These are phyloP conservation scores for Xestoiulus laeticollis DNA, from an alignment of 2,888 invertebrate genomes.

Conservation along the genomic window DNA sequence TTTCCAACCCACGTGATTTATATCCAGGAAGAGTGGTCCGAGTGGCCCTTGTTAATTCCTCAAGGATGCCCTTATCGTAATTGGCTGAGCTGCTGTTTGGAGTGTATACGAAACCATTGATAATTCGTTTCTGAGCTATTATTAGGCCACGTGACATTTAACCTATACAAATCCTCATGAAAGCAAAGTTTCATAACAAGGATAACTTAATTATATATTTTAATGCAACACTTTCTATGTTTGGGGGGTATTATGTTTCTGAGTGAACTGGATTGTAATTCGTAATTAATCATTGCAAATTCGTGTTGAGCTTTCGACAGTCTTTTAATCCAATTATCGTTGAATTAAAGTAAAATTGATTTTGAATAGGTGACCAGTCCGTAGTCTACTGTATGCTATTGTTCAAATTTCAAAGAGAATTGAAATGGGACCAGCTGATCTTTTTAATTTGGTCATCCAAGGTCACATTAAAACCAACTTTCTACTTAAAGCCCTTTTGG, in stretches of 20 bases:
- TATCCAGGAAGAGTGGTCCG: not conserved
- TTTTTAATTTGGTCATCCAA: not conserved
- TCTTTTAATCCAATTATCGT: not conserved
- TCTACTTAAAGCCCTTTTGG: not conserved
- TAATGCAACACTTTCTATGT: not conserved
- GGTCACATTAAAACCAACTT: not conserved
- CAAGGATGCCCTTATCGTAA: not conserved
- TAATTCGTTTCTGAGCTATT: not conserved
- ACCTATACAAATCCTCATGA: not conserved
- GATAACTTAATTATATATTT: not conserved
- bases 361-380: not conserved
- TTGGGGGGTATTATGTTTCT: not conserved
- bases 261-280: not conserved
- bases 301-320: not conserved
- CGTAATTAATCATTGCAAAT: not conserved
- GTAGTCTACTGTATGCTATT: not conserved
- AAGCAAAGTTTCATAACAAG: not conserved
- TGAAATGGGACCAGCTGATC: not conserved
- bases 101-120: not conserved
- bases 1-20: not conserved
- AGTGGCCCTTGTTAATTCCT: slow-evolving; percentile 10
- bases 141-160: not conserved
- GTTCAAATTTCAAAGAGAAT: not conserved
- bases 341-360: not conserved
- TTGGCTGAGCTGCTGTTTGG: not conserved